Evolutionary conservation across 2,797 vertebrate species (phyloP), one percentile per base, ranked within the genome.

Genomic region (Microcaecilia unicolor): DNA sequence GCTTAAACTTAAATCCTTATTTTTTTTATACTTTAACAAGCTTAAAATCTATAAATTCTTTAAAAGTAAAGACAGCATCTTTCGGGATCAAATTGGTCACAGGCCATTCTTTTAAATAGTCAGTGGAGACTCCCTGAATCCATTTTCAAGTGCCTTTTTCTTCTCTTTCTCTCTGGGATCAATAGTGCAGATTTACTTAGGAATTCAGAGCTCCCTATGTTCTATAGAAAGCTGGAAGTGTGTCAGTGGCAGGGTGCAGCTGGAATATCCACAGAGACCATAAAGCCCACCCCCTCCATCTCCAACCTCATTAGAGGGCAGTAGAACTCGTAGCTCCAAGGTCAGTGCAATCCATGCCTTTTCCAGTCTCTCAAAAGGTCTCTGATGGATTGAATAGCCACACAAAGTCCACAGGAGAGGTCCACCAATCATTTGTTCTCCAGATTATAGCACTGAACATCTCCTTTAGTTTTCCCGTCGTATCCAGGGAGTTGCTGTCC

Each of bases 401-500:
- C 2, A 28, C 39, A 51, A 51, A 51, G 31, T 58, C 46, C 44
- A 43, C 26, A 48, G 54, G 41, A 58, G 49, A 33, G 12, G 12
- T 6, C 3, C 13, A 22, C 34, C 8, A 8, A 51, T 72, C 74
- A 85, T 37, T 79, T 76, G 51, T 60, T 79, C 48, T 83, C 77
- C 41, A 80, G 55, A 67, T 81, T 76, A 61, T 87, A 90, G 72
- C 89, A 88, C 46, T 86, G 88, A 58, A 81, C 60, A 17, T 88
- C 88, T 41, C 83, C 88, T 51, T 70, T 83, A 41, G 84, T 88
- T 57, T 85, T 87, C 28, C 76, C 70, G 25, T 88, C 75, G 18
- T 89, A 88, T 12, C 88, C 85, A 1, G 90, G 90, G 58, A 97
- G 72, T 0, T 87, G 82, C 55, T 92, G 88, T 24, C 94, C 94